A percentile compares a stretch with the other conserved stretches of the same genome.
phyloP scores from a whole-genome alignment of 37 sponge, comb jelly and placozoan species.

The Spongilla lacustris region DNA sequence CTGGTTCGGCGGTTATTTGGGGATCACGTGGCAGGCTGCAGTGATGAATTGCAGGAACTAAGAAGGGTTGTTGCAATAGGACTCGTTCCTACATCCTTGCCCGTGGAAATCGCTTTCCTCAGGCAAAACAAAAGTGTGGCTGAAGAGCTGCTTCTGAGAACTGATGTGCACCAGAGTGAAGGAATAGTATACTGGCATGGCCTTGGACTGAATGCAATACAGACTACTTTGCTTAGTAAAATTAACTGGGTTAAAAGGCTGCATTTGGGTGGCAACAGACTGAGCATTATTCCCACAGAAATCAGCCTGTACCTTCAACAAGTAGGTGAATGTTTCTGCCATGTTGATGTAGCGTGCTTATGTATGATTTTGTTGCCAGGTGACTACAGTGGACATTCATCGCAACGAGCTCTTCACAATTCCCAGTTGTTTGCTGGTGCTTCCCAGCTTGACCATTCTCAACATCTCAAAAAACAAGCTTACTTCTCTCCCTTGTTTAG shows the following conservation, averaged over 20 bases:
- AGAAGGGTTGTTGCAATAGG: constrained; percentile 47
- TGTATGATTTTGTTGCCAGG: constrained; percentile 16
- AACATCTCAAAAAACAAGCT: constrained; percentile 81
- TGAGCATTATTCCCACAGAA: constrained; percentile 57
- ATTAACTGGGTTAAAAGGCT: constrained; percentile 80
- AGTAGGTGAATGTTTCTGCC: constrained; percentile 26
- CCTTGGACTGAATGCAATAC: constrained; percentile 55
- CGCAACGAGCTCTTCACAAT: constrained; percentile 76
- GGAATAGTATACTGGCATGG: constrained; percentile 80
- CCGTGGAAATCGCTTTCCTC: constrained; percentile 74
- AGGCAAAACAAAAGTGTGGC: constrained; percentile 26
- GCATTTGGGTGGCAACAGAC: constrained; percentile 68
- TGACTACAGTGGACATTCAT: constrained; percentile 64
- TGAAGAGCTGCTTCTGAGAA: constrained; percentile 78
- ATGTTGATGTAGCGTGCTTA: no score
- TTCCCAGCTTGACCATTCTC: constrained; percentile 76
- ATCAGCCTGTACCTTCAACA: constrained; percentile 73
- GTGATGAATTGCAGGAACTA: constrained; percentile 52
- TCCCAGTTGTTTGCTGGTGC: constrained; percentile 77
- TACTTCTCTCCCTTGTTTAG: constrained; percentile 65
- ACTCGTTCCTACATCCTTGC: constrained; percentile 68
- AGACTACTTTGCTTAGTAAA: constrained; percentile 65
- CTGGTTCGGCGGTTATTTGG: constrained; percentile 69
- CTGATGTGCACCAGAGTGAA: constrained; percentile 68
- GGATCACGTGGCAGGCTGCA: constrained; percentile 11